Base-by-base conservation (phyloP, 23 tunicate genomes). In the Corella eumyota region DNA sequence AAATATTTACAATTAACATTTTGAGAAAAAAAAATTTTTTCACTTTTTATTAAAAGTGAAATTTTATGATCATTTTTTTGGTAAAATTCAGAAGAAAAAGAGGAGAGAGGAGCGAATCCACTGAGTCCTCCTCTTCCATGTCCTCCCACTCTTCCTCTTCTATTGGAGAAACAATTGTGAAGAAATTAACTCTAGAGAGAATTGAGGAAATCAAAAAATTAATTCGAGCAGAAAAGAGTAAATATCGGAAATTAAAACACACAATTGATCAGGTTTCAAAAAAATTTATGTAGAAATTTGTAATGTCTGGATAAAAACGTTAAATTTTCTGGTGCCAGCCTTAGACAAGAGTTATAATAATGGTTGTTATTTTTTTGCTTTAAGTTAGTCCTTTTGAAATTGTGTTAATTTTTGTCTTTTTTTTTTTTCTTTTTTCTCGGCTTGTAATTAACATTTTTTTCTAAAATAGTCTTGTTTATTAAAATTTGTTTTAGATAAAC, bases 181-280 rank as follows among this genome's bases (percentile, higher is more conserved):
- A 50, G 26, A 59, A 66, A 25, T 64, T 75, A 28, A 84, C 94
- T 2, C 72, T 75, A 47, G 94, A 75, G 34, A 34, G 94, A 34
- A 75, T 75, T 4, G 94, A 84, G 34, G 94, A 84, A 30, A 34
- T 84, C 26, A 64, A 64, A 31, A 75, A 75, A 57, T 69, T 54
- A 30, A 68, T 84, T 25, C 67, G 83, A 25, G 45, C 38, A 63
- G 94, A 84, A 57, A 34, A 78, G 30, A 37, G 65, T 15, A 65
- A 75, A 75, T 84, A 84, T 50, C 65, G 71, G 36, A 75, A 84
- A 35, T 4, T 84, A 5, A 67, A 62, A 32, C 56, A 61, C 36
- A 80, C 81, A 3, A 6, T 84, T n/a, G 78, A 76, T 63, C 82
- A 75, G 73, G 82, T 75, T 24, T 34, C 21, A 25, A 21, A 21